phyloP scores from a whole-genome alignment of 2,888 invertebrate genomes.

The Synergus japonicus region DNA sequence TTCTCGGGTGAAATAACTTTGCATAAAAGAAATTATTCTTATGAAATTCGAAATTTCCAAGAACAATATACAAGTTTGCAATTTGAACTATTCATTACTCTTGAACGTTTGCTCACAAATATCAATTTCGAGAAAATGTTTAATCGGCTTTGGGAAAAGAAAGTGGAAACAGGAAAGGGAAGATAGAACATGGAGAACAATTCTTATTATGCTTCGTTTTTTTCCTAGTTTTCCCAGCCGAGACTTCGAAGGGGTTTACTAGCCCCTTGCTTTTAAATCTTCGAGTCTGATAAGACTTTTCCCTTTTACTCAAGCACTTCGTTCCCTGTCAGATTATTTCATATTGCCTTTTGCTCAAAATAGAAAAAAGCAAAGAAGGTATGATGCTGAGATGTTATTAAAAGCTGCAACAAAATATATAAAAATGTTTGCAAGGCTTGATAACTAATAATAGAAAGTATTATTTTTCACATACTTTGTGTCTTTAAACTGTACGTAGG shows the following conservation, averaged over 20 bases:
- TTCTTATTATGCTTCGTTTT: conserved; percentile 37
- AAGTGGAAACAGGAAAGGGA: not conserved
- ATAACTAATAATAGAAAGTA: not conserved
- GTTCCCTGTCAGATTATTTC: conserved; percentile 40
- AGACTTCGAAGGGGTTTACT: conserved; percentile 32
- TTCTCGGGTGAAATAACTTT: not conserved
- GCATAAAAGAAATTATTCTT: not conserved
- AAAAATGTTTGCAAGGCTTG: conserved; percentile 23
- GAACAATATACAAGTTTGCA: conserved; percentile 2
- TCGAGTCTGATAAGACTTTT: conserved; percentile 38
- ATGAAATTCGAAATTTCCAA: not conserved
- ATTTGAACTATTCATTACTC: not conserved
- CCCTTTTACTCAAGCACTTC: conserved; percentile 37
- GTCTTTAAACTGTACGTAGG: not conserved
- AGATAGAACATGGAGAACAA: conserved; percentile 33
- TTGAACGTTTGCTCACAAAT: conserved; percentile 6
- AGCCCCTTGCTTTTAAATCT: conserved; percentile 38
- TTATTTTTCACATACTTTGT: not conserved
- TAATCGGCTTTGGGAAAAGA: conserved; percentile 24
- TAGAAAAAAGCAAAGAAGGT: conserved; percentile 11
- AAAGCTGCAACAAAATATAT: conserved; percentile 11
- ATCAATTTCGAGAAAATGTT: conserved; percentile 32
- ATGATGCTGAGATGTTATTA: not conserved
- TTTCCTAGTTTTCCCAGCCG: conserved; percentile 25
- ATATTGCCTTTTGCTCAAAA: conserved; percentile 39